Base-by-base conservation (phyloP, 1,140 invertebrate species). In the Bicyclus anynana region DNA sequence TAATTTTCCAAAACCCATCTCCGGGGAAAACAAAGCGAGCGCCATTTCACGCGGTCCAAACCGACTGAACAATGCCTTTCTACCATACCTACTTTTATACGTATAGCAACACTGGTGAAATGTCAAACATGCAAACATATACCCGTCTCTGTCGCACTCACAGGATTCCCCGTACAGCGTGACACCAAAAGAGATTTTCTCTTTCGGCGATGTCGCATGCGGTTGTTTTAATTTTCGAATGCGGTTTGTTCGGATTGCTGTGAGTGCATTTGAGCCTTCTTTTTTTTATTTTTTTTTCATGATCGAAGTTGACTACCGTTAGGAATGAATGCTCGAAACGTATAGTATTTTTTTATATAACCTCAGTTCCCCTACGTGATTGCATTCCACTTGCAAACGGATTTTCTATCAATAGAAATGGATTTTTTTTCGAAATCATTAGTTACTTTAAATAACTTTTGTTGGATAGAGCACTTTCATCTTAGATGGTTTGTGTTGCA, bases 1-100 rank as follows among this genome's bases (percentile, higher is more conserved):
- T 87, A 87, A 87, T 87, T 84, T 82, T 73, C 81, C 74, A 80
- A 84, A 87, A 81, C 80, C 81, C 84, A 78, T 81, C 79, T 75
- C 74, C 52, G 47, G 66, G 67, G 67, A 70, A 84, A 76, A 87
- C 84, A 87, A 87, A 82, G 72, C 69, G 64, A 60, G 62, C 72
- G 72, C 80, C 81, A 80, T 84, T 87, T 87, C 84, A 84, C 84
- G 80, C 84, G 81, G 74, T 70, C 80, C 70, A 80, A 84, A 84
- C 84, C 84, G 76, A 87, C 65, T 75, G 77, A 80, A 87, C 84
- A 87, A 87, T 87, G 72, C 77, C 72, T 79, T 80, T 74, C 82
- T 75, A 59, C 77, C 72, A 74, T 81, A 68, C 63, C 63, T 54
- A 65, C 69, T 69, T 75, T 72, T 75, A 69, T 80, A 69, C 64